These are phyloP conservation scores for Cantharis lateralis DNA, from an alignment of 2,888 invertebrate species.

Conservation along the genomic window DNA sequence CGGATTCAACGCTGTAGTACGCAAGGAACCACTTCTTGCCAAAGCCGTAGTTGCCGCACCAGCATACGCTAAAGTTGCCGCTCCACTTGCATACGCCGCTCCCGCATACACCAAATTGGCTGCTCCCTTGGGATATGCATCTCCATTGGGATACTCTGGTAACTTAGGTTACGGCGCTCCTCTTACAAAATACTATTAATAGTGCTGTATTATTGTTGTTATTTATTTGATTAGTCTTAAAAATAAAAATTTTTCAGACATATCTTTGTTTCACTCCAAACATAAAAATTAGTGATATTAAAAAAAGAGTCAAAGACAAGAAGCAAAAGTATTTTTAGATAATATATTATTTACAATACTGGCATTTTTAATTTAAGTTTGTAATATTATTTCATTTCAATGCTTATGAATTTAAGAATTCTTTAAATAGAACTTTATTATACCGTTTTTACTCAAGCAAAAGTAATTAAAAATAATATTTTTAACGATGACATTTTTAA, in stretches of 20 bases:
- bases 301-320: no score
- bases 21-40: constrained; percentile 61
- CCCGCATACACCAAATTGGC: constrained; percentile 38
- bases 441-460: no score
- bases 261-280: background rate
- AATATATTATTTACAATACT: no score
- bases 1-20: constrained; percentile 69
- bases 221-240: background rate
- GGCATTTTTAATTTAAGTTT: no score
- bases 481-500: no score
- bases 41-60: constrained; percentile 55
- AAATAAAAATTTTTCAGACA: background rate
- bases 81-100: constrained; percentile 14
- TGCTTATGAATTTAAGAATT: no score
- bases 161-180: constrained; percentile 20
- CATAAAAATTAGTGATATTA: no score
- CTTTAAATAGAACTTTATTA: no score
- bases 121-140: constrained; percentile 5
- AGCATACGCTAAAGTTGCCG: constrained; percentile 40
- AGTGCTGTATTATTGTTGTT: background rate
- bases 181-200: constrained; percentile 8
- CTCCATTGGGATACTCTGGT: constrained; percentile 9
- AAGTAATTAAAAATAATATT: no score
- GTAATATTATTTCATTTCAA: no score
- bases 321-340: no score